These are phyloP conservation scores for Drosophila lutescens DNA, from an alignment of 2,888 invertebrate species.

Conservation along the genomic window DNA sequence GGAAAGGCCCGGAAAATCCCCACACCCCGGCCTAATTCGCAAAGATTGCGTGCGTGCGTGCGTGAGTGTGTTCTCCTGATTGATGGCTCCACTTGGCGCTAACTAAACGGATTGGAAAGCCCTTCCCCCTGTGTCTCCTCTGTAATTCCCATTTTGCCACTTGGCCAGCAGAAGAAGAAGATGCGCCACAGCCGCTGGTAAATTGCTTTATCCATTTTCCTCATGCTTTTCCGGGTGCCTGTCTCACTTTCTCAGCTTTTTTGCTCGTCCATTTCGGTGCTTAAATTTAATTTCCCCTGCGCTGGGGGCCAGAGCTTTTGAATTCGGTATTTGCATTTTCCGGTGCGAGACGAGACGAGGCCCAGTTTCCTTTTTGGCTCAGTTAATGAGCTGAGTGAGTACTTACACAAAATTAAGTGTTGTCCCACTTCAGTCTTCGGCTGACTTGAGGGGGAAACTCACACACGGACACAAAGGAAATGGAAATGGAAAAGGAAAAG, in stretches of 20 bases:
- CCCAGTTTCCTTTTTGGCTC: constrained; percentile 53
- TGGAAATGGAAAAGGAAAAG: constrained; percentile 68
- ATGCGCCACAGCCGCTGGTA: constrained; percentile 21
- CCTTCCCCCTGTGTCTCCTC: constrained; percentile 1
- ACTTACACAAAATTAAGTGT: constrained; percentile 81
- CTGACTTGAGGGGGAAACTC: constrained; percentile 60
- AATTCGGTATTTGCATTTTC: constrained; percentile 50
- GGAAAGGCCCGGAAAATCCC: constrained; percentile 5
- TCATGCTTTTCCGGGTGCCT: constrained; percentile 2
- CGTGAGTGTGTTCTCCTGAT: constrained; percentile 54
- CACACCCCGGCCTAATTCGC: constrained; percentile 4
- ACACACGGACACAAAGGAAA: constrained; percentile 69
- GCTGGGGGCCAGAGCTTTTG: constrained; percentile 38
- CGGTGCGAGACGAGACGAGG: constrained; percentile 30
- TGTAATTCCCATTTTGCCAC: constrained; percentile 32
- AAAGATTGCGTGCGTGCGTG: constrained; percentile 32
- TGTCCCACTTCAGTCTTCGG: constrained; percentile 75
- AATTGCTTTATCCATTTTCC: constrained; percentile 45
- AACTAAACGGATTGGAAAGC: constrained; percentile 59
- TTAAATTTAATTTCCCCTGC: constrained; percentile 52
- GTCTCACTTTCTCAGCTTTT: neutral
- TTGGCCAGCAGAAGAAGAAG: constrained; percentile 23
- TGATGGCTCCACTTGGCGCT: constrained; percentile 68
- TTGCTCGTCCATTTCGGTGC: constrained; percentile 26
- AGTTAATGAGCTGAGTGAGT: constrained; percentile 80